Evolutionary conservation across 2,797 vertebrate species (phyloP).

Genomic region (Danio aesculapii): DNA sequence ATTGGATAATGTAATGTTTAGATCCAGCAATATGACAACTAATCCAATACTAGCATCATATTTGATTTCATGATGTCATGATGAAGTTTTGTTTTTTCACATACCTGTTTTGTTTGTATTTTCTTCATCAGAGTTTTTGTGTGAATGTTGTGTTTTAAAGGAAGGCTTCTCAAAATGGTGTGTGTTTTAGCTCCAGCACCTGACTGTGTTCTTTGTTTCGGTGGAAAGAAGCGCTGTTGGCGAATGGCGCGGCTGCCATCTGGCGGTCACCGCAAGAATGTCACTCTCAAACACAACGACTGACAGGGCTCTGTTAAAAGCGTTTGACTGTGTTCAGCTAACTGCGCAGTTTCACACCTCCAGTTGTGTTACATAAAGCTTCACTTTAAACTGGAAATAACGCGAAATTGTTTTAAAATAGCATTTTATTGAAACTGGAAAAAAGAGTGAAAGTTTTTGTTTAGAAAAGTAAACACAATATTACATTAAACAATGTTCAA

Average conservation of each 20-base stretch:
- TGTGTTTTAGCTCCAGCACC: slow-evolving; percentile 17
- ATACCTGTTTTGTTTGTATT: neutral
- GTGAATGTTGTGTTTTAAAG: neutral
- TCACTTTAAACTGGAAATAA: neutral
- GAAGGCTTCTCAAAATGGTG: slow-evolving; percentile 43
- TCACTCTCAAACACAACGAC: slow-evolving; percentile 11
- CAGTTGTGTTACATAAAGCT: neutral
- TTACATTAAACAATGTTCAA: neutral
- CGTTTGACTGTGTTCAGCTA: neutral
- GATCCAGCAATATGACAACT: neutral
- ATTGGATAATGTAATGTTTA: neutral
- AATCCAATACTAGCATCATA: neutral
- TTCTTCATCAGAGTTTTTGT: neutral
- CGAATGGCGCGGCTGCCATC: slow-evolving; percentile 82
- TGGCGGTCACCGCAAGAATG: slow-evolving; percentile 67
- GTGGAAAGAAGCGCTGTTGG: slow-evolving; percentile 4
- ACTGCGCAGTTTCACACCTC: neutral
- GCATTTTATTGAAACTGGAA: neutral
- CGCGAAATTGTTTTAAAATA: neutral
- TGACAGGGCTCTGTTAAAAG: slow-evolving; percentile 10
- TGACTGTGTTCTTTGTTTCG: slow-evolving; percentile 76
- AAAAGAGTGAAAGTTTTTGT: neutral
- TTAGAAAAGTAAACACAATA: neutral
- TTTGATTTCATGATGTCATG: neutral
- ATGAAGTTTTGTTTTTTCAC: neutral